These are phyloP conservation scores for Emydocephalus ijimae DNA, from an alignment of 2,113 vertebrate species.

Conservation along the genomic window DNA sequence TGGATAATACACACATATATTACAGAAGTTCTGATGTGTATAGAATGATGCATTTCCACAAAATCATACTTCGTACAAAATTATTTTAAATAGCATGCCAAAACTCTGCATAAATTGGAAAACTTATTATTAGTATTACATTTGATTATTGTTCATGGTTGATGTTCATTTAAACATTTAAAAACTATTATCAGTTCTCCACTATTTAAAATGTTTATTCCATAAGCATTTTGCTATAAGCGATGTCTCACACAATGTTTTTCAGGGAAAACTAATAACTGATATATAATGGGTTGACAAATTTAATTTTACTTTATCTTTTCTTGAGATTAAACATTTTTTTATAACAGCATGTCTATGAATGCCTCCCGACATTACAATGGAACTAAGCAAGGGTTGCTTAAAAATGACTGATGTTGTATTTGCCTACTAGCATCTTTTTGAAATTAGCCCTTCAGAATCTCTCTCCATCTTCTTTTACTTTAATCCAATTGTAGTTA, in stretches of 20 bases:
- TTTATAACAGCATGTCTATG: neutral
- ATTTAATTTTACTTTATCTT: neutral
- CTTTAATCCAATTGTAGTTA: neutral
- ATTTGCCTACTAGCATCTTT: neutral
- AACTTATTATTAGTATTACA: neutral
- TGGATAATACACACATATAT: neutral
- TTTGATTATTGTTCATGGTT: neutral
- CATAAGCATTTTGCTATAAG: neutral
- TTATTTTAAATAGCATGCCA: slow-evolving; percentile 8
- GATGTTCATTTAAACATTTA: slow-evolving; percentile 1
- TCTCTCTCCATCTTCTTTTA: neutral
- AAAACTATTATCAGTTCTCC: neutral
- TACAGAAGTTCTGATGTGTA: neutral
- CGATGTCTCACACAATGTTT: neutral
- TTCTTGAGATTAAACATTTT: neutral
- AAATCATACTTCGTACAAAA: neutral
- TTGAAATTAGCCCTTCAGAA: neutral
- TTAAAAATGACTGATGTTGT: neutral
- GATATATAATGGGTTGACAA: neutral
- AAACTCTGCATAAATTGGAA: neutral
- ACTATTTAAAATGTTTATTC: slow-evolving; percentile 9
- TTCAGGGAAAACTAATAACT: neutral
- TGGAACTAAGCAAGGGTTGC: neutral
- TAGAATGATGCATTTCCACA: neutral
- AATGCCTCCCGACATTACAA: slow-evolving; percentile 7